phyloP scores from a whole-genome alignment of 2,113 vertebrate genomes.

The Climacteris rufus region DNA sequence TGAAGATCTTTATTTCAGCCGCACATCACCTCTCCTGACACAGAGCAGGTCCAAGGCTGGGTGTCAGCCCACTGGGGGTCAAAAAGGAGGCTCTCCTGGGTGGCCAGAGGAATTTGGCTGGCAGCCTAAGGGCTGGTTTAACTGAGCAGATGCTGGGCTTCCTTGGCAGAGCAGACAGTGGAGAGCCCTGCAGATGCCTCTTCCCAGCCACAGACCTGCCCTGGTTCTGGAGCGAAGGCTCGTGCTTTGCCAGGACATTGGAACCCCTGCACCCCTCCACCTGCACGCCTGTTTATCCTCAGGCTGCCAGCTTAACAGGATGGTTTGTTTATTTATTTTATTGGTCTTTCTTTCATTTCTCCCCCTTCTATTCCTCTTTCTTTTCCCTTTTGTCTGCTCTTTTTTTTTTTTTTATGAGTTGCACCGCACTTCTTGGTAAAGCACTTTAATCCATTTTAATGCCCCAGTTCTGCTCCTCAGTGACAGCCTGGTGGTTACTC shows the following conservation, averaged over 20 bases:
- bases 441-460: constrained; percentile 84
- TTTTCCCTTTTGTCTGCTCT: background rate
- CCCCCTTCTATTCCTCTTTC: background rate
- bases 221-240: background rate
- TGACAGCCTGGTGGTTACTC: constrained; percentile 79
- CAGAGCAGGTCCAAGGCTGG: background rate
- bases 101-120: background rate
- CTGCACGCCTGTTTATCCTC: constrained; percentile 28
- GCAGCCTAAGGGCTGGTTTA: background rate
- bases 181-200: background rate
- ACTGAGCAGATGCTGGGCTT: background rate
- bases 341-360: background rate
- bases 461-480: constrained; percentile 74
- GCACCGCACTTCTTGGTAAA: constrained; percentile 79
- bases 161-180: background rate
- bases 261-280: background rate
- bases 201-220: background rate
- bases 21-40: accelerated
- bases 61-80: background rate
- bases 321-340: constrained; percentile 41
- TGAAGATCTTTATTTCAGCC: background rate
- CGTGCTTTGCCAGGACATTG: background rate
- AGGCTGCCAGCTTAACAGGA: constrained; percentile 64
- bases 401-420: constrained; percentile 58
- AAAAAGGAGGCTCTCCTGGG: background rate